These are phyloP conservation scores for Teleogryllus oceanicus DNA, from an alignment of 2,888 invertebrate species.

Conservation along the genomic window DNA sequence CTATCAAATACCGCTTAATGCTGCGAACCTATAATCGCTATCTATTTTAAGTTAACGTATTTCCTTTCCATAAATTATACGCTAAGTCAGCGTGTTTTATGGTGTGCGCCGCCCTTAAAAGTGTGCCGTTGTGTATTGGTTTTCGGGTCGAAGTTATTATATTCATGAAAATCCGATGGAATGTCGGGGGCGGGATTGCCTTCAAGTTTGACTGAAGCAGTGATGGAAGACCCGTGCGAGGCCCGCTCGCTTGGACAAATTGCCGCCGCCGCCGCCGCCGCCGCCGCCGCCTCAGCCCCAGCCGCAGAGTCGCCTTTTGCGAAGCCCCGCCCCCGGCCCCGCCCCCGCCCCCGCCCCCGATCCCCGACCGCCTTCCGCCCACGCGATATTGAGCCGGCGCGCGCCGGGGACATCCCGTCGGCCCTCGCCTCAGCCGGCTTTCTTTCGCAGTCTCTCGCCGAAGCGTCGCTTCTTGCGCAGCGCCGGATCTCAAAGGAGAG, in stretches of 20 bases:
- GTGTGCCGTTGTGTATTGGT: not conserved
- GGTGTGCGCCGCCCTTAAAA: not conserved
- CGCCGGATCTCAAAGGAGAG: too few relatives aligned
- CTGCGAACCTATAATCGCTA: not conserved
- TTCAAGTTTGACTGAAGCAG: not conserved
- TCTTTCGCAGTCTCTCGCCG: too few relatives aligned
- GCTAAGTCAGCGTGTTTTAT: not conserved
- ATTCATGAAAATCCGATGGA: conserved; percentile 1
- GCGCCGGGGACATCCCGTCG: too few relatives aligned
- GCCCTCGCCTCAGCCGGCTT: too few relatives aligned
- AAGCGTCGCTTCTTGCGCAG: too few relatives aligned
- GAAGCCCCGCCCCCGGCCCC: too few relatives aligned
- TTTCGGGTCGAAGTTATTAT: conserved; percentile 2
- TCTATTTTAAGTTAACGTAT: conserved; percentile 5
- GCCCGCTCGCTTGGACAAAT: not conserved
- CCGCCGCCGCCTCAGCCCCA: not conserved
- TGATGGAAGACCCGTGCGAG: conserved; percentile 5
- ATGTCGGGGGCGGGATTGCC: not conserved
- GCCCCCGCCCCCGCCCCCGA: too few relatives aligned
- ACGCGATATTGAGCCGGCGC: too few relatives aligned
- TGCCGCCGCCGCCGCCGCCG: not conserved
- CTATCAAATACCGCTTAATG: not conserved
- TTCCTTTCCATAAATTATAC: not conserved
- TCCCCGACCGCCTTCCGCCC: too few relatives aligned
- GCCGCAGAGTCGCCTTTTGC: not conserved